Evolutionary conservation across 2,797 vertebrate genomes (phyloP).

Genomic region (Anabacerthia variegaticeps): DNA sequence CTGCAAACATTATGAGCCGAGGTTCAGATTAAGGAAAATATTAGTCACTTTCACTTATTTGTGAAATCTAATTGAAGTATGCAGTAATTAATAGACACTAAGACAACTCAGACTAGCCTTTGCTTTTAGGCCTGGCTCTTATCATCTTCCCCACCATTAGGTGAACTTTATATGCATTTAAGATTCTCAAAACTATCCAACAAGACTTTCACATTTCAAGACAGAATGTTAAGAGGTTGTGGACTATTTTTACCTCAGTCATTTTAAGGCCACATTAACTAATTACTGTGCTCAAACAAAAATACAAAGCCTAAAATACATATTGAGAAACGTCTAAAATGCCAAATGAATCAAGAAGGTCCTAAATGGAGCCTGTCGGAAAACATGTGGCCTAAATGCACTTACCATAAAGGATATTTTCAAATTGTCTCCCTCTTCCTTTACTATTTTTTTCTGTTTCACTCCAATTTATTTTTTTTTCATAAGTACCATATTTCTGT

Average conservation of each 20-base stretch:
- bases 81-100: conserved; percentile 2
- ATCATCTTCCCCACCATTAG: background rate
- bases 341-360: background rate
- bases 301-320: background rate
- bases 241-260: background rate
- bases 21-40: conserved; percentile 45
- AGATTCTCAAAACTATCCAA: background rate
- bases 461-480: background rate
- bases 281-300: background rate
- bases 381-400: background rate
- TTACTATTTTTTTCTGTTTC: background rate
- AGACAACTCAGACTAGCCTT: background rate
- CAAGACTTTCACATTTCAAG: background rate
- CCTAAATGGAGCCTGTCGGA: background rate
- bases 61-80: conserved; percentile 6
- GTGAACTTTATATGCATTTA: background rate
- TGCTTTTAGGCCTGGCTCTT: background rate
- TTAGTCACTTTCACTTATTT: conserved; percentile 52
- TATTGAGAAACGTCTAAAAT: background rate
- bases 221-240: background rate
- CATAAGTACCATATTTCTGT: background rate
- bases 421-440: background rate
- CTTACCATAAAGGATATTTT: background rate
- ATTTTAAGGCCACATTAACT: background rate
- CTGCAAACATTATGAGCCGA: conserved; percentile 19